Conservation (phyloP, 2,888 invertebrate species). For the Xestia xanthographa region DNA sequence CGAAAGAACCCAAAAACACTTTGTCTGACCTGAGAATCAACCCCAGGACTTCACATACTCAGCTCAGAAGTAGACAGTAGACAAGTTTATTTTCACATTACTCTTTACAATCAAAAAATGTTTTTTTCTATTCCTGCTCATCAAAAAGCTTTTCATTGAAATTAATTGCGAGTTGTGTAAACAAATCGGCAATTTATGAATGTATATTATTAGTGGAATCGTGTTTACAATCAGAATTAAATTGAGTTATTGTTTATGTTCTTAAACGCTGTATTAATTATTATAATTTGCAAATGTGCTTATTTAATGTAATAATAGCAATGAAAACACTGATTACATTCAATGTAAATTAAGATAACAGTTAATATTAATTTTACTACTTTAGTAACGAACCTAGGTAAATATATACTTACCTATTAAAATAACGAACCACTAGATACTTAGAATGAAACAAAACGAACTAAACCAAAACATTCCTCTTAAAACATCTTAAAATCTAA, state of each 20-base stretch:
- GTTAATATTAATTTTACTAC: neutral
- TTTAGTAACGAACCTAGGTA: neutral
- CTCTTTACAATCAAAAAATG: constrained; percentile 30
- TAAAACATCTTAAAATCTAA: constrained; percentile 37
- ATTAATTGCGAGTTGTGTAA: constrained; percentile 47
- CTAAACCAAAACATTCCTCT: constrained; percentile 31
- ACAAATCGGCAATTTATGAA: constrained; percentile 61
- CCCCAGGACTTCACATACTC: neutral
- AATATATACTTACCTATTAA: neutral
- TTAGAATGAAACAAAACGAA: constrained; percentile 11
- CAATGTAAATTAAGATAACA: neutral
- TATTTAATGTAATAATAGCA: constrained; percentile 9
- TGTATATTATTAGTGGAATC: constrained; percentile 44
- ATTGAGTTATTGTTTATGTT: constrained; percentile 50
- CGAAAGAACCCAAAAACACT: neutral
- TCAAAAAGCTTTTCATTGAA: constrained; percentile 45
- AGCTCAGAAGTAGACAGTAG: neutral
- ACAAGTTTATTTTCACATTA: constrained; percentile 9
- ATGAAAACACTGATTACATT: constrained; percentile 10
- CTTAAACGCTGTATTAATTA: constrained; percentile 24
- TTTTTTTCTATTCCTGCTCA: constrained; percentile 24
- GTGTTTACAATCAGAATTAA: constrained; percentile 52
- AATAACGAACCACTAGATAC: neutral
- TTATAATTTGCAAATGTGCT: constrained; percentile 22
- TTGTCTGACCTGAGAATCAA: neutral